Conservation (phyloP, 2,113 vertebrate species). For the Zapus hudsonius region DNA sequence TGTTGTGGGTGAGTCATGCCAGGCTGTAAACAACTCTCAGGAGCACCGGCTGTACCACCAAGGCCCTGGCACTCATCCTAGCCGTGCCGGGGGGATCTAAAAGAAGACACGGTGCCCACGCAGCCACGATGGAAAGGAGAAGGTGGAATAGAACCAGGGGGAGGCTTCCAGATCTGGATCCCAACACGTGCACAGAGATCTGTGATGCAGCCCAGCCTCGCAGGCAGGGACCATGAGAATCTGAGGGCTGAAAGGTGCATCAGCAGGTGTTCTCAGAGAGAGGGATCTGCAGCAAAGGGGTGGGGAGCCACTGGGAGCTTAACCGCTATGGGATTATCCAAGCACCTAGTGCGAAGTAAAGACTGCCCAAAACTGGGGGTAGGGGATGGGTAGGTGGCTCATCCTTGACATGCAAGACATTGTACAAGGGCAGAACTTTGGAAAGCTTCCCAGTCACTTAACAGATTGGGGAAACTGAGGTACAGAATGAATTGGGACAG, state of each 20-base stretch:
- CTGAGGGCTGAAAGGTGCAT: not conserved
- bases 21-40: constrained; percentile 35
- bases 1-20: constrained; percentile 59
- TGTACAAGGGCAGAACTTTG: not conserved
- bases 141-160: constrained; percentile 66
- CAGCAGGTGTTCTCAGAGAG: not conserved
- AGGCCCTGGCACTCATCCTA: constrained; percentile 45
- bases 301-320: not conserved
- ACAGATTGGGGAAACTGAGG: not conserved
- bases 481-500: not conserved
- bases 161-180: constrained; percentile 55
- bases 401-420: not conserved
- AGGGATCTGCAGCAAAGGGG: not conserved
- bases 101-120: constrained; percentile 71
- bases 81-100: constrained; percentile 58
- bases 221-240: not conserved
- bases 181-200: constrained; percentile 8
- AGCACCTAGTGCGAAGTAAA: not conserved
- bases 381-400: fast-evolving
- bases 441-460: not conserved
- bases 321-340: not conserved
- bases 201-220: not conserved
- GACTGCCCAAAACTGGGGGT: too few species aligned
- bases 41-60: constrained; percentile 66
- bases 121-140: constrained; percentile 68